Percentiles rank a stretch among this genome's conserved stretches.
These are phyloP conservation scores for Sarcophaga variegata DNA, from an alignment of 2,888 invertebrate species.

Conservation along the genomic window DNA sequence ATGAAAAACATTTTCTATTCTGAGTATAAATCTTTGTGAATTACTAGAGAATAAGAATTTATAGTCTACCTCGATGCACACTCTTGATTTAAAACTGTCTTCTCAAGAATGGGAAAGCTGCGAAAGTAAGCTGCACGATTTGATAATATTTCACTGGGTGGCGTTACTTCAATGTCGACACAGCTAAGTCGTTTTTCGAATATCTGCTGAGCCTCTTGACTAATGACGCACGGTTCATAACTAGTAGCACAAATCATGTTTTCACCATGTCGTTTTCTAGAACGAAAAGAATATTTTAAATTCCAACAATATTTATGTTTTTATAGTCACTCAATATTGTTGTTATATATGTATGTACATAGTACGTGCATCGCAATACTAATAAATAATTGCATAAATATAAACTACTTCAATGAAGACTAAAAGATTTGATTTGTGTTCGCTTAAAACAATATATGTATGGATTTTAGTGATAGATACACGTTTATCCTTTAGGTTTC, in stretches of 20 bases:
- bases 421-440: no score
- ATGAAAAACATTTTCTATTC: slow-evolving; percentile 47
- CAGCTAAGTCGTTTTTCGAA: slow-evolving; percentile 86
- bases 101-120: slow-evolving; percentile 93
- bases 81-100: slow-evolving; percentile 88
- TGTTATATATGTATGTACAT: no score
- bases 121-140: slow-evolving; percentile 88
- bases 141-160: slow-evolving; percentile 90
- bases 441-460: no score
- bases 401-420: no score
- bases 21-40: slow-evolving; percentile 64
- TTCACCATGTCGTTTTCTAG: slow-evolving; percentile 86
- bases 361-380: no score
- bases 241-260: slow-evolving; percentile 88
- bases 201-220: slow-evolving; percentile 85
- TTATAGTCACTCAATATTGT: not conserved
- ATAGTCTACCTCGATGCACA: slow-evolving; percentile 85
- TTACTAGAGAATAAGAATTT: slow-evolving; percentile 45
- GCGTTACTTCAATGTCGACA: slow-evolving; percentile 92
- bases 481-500: no score
- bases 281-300: slow-evolving; percentile 50
- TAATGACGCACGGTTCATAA: slow-evolving; percentile 88
- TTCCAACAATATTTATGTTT: not conserved
- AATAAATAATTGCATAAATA: no score
- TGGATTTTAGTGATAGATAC: no score